Evolutionary conservation across 2,888 invertebrate species (phyloP).

Genomic region (Lasioglossum malachurum): DNA sequence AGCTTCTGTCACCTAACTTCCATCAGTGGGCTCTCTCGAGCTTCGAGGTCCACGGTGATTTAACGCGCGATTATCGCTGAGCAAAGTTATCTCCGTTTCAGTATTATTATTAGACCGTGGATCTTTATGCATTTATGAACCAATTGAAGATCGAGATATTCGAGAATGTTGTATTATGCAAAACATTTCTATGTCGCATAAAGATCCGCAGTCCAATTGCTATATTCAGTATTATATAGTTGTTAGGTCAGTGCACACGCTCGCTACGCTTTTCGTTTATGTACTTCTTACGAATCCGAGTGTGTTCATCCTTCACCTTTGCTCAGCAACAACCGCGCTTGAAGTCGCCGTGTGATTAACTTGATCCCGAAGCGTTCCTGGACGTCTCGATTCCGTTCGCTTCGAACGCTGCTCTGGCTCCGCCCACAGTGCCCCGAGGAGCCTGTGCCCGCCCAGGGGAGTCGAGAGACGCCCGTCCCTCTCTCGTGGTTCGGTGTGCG

Average conservation of each 20-base stretch:
- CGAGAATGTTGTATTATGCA: no score
- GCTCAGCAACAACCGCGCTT: not conserved
- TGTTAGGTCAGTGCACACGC: no score
- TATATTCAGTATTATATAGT: no score
- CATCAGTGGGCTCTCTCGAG: not conserved
- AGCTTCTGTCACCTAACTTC: constrained; percentile 6
- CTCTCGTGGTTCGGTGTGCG: constrained; percentile 35
- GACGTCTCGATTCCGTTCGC: not conserved
- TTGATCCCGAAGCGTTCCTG: not conserved
- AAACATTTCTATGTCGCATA: no score
- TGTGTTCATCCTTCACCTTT: not conserved
- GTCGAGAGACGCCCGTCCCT: not conserved
- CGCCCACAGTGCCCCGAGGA: not conserved
- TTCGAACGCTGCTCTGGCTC: not conserved
- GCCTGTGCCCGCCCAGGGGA: not conserved
- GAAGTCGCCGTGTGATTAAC: not conserved
- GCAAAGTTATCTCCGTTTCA: not conserved
- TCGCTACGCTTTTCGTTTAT: not conserved
- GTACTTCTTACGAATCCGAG: not conserved
- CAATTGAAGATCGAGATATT: no score
- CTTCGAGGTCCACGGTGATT: not conserved
- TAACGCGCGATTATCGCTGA: not conserved
- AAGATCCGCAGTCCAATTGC: no score
- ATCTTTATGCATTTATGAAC: no score
- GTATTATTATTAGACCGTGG: no score